Evolutionary conservation across 2,888 invertebrate genomes (phyloP).

Genomic region (Rhodophaea formosa): DNA sequence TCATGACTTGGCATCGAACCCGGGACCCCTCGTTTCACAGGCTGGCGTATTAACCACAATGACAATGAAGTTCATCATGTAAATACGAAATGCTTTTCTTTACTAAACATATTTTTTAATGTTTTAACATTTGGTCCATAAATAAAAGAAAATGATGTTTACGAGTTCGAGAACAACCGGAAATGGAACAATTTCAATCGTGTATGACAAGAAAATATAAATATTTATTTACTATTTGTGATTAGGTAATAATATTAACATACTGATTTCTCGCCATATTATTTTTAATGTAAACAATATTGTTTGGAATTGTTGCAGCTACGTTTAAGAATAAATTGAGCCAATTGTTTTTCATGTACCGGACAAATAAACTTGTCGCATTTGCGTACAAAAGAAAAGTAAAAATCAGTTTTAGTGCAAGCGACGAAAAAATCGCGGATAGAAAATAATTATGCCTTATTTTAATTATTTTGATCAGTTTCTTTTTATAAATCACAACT

Average conservation of each 20-base stretch:
- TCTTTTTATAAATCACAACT: too few relatives aligned
- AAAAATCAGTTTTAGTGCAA: constrained; percentile 24
- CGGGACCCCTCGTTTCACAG: too few relatives aligned
- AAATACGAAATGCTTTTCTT: too few relatives aligned
- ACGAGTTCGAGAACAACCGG: neutral
- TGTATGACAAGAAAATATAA: neutral
- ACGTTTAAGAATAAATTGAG: constrained; percentile 23
- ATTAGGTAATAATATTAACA: constrained; percentile 1
- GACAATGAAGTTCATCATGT: too few relatives aligned
- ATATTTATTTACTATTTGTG: neutral
- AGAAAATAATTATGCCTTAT: neutral
- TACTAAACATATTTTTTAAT: too few relatives aligned
- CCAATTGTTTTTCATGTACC: constrained; percentile 35
- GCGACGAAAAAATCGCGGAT: constrained; percentile 31
- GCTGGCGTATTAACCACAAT: too few relatives aligned
- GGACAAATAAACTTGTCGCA: constrained; percentile 51
- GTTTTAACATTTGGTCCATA: too few relatives aligned
- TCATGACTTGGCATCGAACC: too few relatives aligned
- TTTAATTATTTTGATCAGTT: neutral
- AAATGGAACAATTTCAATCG: neutral
- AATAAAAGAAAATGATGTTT: too few relatives aligned
- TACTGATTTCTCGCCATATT: neutral
- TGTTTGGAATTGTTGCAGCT: neutral
- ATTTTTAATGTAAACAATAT: neutral
- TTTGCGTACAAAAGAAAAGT: constrained; percentile 43